Evolutionary conservation across 2,113 vertebrate genomes (phyloP), one percentile per base, ranked within the genome.

Genomic region (Apteryx owenii): DNA sequence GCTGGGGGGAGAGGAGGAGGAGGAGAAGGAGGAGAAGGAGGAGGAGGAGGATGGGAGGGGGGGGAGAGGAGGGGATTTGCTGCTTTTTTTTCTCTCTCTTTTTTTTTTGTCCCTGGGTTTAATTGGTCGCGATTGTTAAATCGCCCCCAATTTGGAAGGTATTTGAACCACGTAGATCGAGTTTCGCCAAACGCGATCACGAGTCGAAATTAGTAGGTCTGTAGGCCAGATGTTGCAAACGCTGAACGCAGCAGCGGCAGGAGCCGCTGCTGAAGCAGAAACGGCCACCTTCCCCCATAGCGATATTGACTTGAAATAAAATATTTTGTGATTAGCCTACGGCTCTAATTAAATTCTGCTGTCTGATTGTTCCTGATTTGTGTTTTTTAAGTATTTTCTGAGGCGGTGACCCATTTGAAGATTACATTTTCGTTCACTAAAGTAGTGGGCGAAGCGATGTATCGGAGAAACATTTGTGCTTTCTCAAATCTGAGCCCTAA

Each of bases 161-260:
- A 98, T 98, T 98, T 97, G 97, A 97, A 98, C 96, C 97, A 97
- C 96, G 95, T 96, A 97, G 97, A 95, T 98, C 94, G 95, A 86
- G 97, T 98, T 97, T 97, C 95, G 93, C 97, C 89, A 72, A 97
- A 95, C 60, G 89, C 96, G 96, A 98, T 98, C 90, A 90, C 91
- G 90, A 98, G 97, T 96, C 88, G 96, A 97, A 95, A 98, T 97
- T 96, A 97, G 90, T 92, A 93, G 96, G 98, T 98, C 98, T 98
- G 98, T 97, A 97, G 98, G 98, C 98, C 98, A 98, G 98, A 98
- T 98, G 98, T 98, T 97, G 95, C 90, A 85, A 97, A 96, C 53
- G 95, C 97, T 83, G 84, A 72, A 96, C 93, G 94, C 97, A 87
- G 94, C 88, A 72, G 92, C 94, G 42, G 84, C 79, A 20, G 94